Evolutionary conservation across 2,113 vertebrate genomes (phyloP), one percentile per base, ranked within the genome.

Genomic region (Himantopus leucocephalus): DNA sequence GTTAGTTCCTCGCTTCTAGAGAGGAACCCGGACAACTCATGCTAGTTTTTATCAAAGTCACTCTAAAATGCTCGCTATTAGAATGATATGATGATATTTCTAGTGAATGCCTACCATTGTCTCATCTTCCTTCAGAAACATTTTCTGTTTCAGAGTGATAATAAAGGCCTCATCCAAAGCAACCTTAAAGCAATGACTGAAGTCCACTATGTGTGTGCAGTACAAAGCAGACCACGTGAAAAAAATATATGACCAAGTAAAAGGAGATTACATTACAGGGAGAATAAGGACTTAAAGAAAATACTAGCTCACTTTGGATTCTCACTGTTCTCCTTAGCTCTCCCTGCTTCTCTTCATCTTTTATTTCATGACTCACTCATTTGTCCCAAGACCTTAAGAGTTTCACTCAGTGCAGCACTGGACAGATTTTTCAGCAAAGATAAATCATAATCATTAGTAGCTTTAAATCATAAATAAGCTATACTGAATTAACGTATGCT

Each of bases 171-270:
- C 60, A 73, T 53, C 27, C 48, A 87, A 64, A 85, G 41, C 58
- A 82, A 52, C 8, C 13, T 87, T 37, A 72, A 72, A 83, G 26
- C 34, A 81, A 85, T 9, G 7, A 75, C 32, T 77, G 2, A 68
- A 85, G 21, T 35, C 19, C 18, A 63, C 48, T 50, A 37, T 0
- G 0, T 37, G 21, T 24, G 21, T 12, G 27, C 34, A 41, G n/a
- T 19, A 53, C 21, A 55, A 83, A 85, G 67, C 0, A 63, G 26
- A 56, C 2, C 3, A 5, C 13, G 27, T 5, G 17, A 76, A 59
- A 73, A 77, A 37, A 35, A 35, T 2, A 32, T 1, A 16, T 3
- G 12, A 55, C 26, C 4, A 3, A 63, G 26, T 66, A 59, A 77
- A 90, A 53, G 27, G 34, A 72, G 24, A 50, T 37, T 59, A 45